These are phyloP conservation scores for Tridacna crocea DNA, from an alignment of 2,888 invertebrate species.

Conservation along the genomic window DNA sequence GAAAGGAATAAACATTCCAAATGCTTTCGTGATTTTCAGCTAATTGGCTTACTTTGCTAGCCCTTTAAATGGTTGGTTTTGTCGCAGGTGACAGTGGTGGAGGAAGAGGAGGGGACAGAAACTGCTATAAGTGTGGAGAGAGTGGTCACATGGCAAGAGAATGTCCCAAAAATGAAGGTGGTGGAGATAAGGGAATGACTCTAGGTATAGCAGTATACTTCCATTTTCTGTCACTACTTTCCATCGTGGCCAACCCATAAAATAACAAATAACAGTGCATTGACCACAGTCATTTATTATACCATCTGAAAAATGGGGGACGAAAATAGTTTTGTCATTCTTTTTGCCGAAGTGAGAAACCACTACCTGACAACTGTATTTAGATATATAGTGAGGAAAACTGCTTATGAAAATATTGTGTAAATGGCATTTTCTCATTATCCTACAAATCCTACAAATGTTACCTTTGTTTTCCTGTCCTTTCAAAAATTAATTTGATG, in stretches of 20 bases:
- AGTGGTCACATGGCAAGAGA: slow-evolving; percentile 74
- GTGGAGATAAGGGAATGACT: slow-evolving; percentile 34
- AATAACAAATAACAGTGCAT: neutral
- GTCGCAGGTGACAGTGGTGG: slow-evolving; percentile 2
- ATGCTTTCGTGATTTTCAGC: no score
- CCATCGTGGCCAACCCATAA: neutral
- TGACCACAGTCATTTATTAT: neutral
- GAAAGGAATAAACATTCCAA: no score
- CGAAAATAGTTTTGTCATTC: no score
- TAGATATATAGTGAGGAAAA: no score
- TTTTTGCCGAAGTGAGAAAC: no score
- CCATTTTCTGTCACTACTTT: neutral
- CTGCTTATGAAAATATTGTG: no score
- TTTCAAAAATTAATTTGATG: no score
- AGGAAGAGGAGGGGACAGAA: slow-evolving; percentile 11
- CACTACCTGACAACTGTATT: no score
- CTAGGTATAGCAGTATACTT: slow-evolving; percentile 18
- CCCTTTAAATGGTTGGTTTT: neutral
- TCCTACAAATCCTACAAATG: no score
- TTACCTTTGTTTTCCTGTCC: no score
- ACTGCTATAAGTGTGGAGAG: slow-evolving; percentile 78
- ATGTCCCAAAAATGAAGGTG: slow-evolving; percentile 38
- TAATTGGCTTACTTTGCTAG: no score
- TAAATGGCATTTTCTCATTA: no score
- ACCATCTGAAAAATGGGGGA: neutral